These are phyloP conservation scores for Orthosia incerta DNA, from an alignment of 2,888 invertebrate genomes.

Conservation along the genomic window DNA sequence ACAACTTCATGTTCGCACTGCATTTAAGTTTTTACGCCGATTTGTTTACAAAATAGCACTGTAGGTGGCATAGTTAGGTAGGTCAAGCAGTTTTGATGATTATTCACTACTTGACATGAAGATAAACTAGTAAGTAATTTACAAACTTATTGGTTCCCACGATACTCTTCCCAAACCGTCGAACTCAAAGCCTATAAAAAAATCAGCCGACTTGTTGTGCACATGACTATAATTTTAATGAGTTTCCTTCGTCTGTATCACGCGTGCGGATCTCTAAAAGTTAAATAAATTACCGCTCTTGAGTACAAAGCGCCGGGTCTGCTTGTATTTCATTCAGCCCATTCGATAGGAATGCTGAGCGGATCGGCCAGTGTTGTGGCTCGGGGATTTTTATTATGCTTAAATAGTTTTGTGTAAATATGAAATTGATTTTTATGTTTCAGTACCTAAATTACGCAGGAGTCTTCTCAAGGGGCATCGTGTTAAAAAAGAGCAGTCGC, in stretches of 20 bases:
- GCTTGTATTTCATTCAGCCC: conserved; percentile 80
- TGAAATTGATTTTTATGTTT: not conserved
- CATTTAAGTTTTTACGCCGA: too few relatives aligned
- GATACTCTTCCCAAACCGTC: not conserved
- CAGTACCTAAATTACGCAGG: too few relatives aligned
- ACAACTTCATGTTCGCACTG: too few relatives aligned
- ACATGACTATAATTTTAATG: conserved; percentile 59
- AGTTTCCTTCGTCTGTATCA: conserved; percentile 58
- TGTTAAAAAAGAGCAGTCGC: too few relatives aligned
- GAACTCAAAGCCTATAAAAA: conserved; percentile 4
- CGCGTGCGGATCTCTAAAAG: conserved; percentile 70
- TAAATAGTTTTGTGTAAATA: not conserved
- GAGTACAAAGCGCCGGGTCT: conserved; percentile 72
- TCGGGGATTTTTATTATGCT: conserved; percentile 7
- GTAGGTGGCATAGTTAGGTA: too few relatives aligned
- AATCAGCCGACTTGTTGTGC: conserved; percentile 22
- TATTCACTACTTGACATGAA: too few relatives aligned
- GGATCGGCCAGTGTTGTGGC: conserved; percentile 46
- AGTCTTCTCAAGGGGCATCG: too few relatives aligned
- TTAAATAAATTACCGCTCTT: conserved; percentile 75
- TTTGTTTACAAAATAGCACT: too few relatives aligned
- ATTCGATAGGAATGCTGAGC: conserved; percentile 74
- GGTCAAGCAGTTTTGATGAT: too few relatives aligned
- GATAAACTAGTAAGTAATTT: too few relatives aligned
- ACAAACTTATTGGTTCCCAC: conserved; percentile 3